A percentile compares a stretch with the other conserved stretches of the same genome.
These are phyloP conservation scores for Trematocara macrostoma DNA, from an alignment of 2,113 vertebrate genomes.

Conservation along the genomic window DNA sequence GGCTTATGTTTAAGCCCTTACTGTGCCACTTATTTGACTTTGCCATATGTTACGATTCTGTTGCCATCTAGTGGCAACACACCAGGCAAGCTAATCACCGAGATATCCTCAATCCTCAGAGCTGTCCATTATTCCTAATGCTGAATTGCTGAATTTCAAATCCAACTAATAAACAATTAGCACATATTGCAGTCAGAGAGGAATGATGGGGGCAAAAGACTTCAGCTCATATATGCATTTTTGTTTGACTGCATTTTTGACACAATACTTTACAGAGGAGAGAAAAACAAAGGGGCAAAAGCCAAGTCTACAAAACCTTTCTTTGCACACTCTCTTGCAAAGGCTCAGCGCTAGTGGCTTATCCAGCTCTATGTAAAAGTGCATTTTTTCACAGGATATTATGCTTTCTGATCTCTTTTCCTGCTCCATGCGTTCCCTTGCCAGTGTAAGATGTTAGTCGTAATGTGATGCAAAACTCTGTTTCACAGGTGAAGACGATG, in stretches of 20 bases:
- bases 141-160: not conserved
- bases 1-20: not conserved
- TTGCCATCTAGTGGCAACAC: not conserved
- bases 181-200: not conserved
- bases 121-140: not conserved
- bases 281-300: not conserved
- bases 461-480: not conserved
- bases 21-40: not conserved
- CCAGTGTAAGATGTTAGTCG: not conserved
- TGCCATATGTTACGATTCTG: not conserved
- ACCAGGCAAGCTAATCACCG: not conserved
- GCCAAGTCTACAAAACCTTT: not conserved
- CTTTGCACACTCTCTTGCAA: not conserved
- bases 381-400: not conserved
- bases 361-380: not conserved
- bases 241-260: not conserved
- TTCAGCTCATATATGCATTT: not conserved
- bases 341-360: not conserved
- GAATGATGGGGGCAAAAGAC: not conserved
- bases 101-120: not conserved
- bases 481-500: constrained; percentile 45
- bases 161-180: not conserved
- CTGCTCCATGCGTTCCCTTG: not conserved
- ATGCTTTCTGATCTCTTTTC: not conserved
- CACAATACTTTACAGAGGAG: not conserved